Base-by-base conservation (phyloP, 2,797 vertebrate species). In the Ara ararauna region DNA sequence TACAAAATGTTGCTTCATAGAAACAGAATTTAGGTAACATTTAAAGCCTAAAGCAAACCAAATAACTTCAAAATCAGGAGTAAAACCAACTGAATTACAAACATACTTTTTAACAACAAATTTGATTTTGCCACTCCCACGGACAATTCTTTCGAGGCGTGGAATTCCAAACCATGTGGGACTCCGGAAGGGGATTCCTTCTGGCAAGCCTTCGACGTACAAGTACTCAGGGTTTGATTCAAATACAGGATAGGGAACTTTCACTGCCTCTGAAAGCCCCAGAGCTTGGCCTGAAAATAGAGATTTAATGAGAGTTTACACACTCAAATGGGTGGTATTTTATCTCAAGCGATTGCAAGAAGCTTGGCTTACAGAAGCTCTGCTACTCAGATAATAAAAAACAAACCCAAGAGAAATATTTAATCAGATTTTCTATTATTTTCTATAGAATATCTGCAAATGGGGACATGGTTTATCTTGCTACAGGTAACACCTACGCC, bases 111-210 rank as follows among this genome's bases (percentile, higher is more conserved):
- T 98, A 75, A 98, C 97, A 75, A 98, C 74, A 78, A 98, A 98
- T 90, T 95, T 98, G 95, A 98, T 98, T 94, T 97, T 98, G 85
- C 82, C 79, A 62, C 97, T 98, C 4, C 77, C 97, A 34, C 98
- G 97, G 50, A 98, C 84, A 83, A 98, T 98, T 66, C 98, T 98
- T 82, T 98, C 98, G 10, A 98, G 97, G 44, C 98, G 97, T 27
- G 98, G 98, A 85, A 98, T 98, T 80, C 98, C 98, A 94, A 98
- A 98, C 98, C 98, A 98, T 0, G 98, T 98, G n/a, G 98, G 98
- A 40, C 98, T 98, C 38, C 98, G 95, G 88, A 98, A 98, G 23
- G 98, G 98, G 73, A 98, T 98, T 65, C 98, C 98, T 73, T 98
- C 98, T 30, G 98, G 98, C 89, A 98, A 94, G 14, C 98, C 98